Evolutionary conservation across 2,888 invertebrate species (phyloP).

Genomic region (Phalera bucephala): DNA sequence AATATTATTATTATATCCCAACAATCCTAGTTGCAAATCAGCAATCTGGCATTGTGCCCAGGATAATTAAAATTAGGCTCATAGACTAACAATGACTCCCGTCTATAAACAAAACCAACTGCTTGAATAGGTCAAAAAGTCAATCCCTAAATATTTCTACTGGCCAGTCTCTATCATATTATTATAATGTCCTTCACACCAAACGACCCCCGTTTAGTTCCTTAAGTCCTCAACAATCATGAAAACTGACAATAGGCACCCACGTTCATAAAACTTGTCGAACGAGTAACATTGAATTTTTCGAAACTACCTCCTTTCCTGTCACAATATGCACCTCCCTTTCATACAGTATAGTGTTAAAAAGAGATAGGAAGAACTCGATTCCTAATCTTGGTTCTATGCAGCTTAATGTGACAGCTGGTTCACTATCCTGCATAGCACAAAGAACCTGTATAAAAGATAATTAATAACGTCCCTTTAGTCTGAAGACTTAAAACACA

Average conservation of each 20-base stretch:
- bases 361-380: conserved; percentile 41
- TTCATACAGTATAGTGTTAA: conserved; percentile 5
- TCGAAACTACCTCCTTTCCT: conserved; percentile 51
- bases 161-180: conserved; percentile 1
- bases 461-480: too few relatives aligned
- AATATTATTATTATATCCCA: too few relatives aligned
- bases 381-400: conserved; percentile 64
- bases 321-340: conserved; percentile 7
- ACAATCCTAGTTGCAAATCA: too few relatives aligned
- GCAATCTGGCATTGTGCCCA: too few relatives aligned
- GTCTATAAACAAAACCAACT: too few relatives aligned
- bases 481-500: too few relatives aligned
- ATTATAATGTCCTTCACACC: conserved; percentile 24
- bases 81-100: too few relatives aligned
- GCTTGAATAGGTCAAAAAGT: conserved; percentile 1
- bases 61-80: too few relatives aligned
- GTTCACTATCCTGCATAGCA: too few relatives aligned
- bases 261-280: conserved; percentile 54
- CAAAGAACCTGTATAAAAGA: too few relatives aligned
- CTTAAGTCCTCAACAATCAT: conserved; percentile 44
- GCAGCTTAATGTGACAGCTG: conserved; percentile 72
- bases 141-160: neutral
- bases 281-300: conserved; percentile 41
- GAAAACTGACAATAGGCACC: conserved; percentile 49
- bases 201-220: conserved; percentile 15